Evolutionary conservation across 2,113 vertebrate species (phyloP).

Genomic region (Macaca nemestrina): DNA sequence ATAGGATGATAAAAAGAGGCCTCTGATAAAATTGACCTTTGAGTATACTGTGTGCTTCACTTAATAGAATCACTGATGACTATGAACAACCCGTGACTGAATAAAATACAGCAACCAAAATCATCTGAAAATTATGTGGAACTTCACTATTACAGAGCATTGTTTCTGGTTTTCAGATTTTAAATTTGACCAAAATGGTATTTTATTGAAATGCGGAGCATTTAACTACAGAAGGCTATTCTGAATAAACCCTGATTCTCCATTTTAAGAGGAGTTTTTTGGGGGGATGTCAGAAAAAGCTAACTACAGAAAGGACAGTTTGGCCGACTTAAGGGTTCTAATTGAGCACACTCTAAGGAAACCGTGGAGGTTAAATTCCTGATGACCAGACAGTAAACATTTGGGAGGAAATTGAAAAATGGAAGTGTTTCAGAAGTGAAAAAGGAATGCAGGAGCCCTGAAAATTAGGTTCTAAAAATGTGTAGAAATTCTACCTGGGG

Average conservation of each 20-base stretch:
- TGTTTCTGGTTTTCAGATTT: slow-evolving; percentile 45
- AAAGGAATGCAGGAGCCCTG: background rate
- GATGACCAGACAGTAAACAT: background rate
- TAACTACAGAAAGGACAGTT: background rate
- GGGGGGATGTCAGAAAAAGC: background rate
- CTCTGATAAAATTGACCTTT: background rate
- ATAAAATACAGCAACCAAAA: background rate
- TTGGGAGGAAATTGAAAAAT: slow-evolving; percentile 1
- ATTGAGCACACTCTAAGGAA: background rate
- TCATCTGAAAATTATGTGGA: background rate
- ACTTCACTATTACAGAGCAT: background rate
- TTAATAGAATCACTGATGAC: background rate
- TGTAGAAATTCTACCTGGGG: background rate
- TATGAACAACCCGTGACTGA: background rate
- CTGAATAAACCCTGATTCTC: slow-evolving; percentile 44
- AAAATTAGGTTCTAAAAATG: background rate
- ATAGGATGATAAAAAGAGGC: background rate
- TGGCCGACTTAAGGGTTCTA: slow-evolving; percentile 12
- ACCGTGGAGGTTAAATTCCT: background rate
- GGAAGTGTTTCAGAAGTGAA: background rate
- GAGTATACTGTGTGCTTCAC: background rate
- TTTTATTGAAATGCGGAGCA: slow-evolving; percentile 5
- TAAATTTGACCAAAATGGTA: background rate
- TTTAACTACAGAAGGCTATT: slow-evolving; percentile 28
- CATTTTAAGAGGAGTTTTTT: background rate